Evolutionary conservation across 2,797 vertebrate species (phyloP), one percentile per base, ranked within the genome.

Genomic region (Acanthurus leucopareius): DNA sequence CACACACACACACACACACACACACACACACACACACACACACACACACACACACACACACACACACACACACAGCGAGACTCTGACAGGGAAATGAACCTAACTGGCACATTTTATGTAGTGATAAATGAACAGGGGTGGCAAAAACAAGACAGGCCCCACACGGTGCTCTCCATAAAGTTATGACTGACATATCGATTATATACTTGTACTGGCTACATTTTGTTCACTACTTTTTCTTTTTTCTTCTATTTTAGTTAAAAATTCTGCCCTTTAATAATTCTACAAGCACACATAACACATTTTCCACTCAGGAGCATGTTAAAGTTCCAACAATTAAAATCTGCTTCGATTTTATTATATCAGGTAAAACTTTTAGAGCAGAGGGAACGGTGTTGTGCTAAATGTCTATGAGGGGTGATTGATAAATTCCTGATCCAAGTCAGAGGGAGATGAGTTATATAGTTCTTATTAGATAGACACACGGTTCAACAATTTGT

Each of bases 81-180:
- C 61, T 69, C 75, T 82, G 66, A 88, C 74, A 80, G 59, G 52
- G 60, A 66, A 72, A 63, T 78, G 82, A 70, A 88, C 65, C 67
- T 57, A 56, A 75, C 63, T 69, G 65, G 82, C 72, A 79, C 76
- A 85, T 80, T 84, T 82, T 73, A 82, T 74, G 67, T 69, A 63
- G 35, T 70, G 53, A 88, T 73, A 83, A 83, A 88, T 76, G 16
- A 85, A 69, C 59, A 86, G 44, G 15, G 44, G 61, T 72, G 44
- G n/a, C 65, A 89, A 25, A 86, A 70, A 73, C 38, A 66, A 90
- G 78, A 86, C 77, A 80, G 69, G 62, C 35, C 61, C 65, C 81
- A 79, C 79, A 83, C 76, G 79, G 49, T 75, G 56, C 51, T 40
- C 17, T 63, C 20, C 76, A 80, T 77, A 75, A 66, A 73, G 20